Base-by-base conservation (phyloP, 2,113 vertebrate species). In the Gila orcuttii region DNA sequence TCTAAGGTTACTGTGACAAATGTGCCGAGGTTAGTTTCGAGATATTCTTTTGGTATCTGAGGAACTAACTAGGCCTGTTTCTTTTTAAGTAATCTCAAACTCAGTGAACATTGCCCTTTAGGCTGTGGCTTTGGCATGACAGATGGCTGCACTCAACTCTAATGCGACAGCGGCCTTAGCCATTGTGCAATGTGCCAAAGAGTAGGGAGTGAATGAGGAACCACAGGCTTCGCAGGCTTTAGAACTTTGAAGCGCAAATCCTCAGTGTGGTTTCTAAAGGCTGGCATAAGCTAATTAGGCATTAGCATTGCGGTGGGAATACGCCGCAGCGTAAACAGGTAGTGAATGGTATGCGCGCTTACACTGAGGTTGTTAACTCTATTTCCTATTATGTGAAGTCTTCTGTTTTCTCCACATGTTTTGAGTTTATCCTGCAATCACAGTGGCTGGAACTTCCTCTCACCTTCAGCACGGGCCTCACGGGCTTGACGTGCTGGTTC, bases 401-500 rank as follows among this genome's bases (percentile, higher is more conserved):
- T 57, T 57, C 6, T 23, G 7, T 57, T 57, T 57, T 23, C 15
- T 42, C 28, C 28, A 28, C n/a, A 28, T 64, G 39, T 64, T 47
- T 21, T 25, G 36, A 64, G 59, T 79, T 62, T 9, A 80, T 45
- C 25, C 42, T 25, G 21, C 33, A 60, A 3, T 47, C 45, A 19
- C 13, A 3, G 23, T 7, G 45, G 45, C 13, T 33, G 36, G 47
- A 68, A 25, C 47, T 39, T 79, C 69, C 9, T 73, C 92, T 89
- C 94, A 99, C 98, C 98, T 99, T 99, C 69, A 93, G 85, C 85
- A 93, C 94, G 45, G 95, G 92, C 87, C 96, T 94, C 73, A 94
- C 75, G 1, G 94, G 92, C 88, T 95, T 95, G 42, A 95, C 93
- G 74, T 96, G 95, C 76, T 92, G 91, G 92, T 93, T 94, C 94